Conservation (phyloP, 2,113 vertebrate genomes). For the Climacteris rufus region DNA sequence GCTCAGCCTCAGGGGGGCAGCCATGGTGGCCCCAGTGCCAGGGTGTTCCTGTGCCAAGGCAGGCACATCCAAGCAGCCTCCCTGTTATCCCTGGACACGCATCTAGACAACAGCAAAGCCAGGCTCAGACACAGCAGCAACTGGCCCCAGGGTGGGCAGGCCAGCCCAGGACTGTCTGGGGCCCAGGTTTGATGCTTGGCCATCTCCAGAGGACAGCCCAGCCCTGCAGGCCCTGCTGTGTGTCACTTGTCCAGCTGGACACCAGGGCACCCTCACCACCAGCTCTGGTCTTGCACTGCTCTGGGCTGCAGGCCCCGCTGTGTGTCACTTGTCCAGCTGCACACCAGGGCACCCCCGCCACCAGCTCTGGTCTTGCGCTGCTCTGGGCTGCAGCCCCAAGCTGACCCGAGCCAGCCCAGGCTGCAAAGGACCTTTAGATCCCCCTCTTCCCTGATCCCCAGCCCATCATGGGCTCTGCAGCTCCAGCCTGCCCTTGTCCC, state of each 20-base stretch:
- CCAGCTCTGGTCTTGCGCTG: too few species aligned
- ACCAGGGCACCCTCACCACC: background rate
- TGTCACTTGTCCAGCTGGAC: background rate
- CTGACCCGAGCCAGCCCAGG: background rate
- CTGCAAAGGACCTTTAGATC: background rate
- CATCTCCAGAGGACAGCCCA: background rate
- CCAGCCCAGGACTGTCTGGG: background rate
- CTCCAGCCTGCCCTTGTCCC: too few species aligned
- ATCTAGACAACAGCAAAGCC: background rate
- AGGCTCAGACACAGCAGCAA: background rate
- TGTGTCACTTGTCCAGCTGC: too few species aligned
- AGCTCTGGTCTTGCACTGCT: background rate
- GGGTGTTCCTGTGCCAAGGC: background rate
- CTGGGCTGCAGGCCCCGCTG: too few species aligned
- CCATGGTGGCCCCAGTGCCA: background rate
- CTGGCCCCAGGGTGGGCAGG: background rate
- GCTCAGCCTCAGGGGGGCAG: background rate
- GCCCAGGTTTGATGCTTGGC: background rate
- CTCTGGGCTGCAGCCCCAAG: background rate
- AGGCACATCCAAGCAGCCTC: background rate
- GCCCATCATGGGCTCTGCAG: accelerated
- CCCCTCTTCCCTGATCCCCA: background rate
- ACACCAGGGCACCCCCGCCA: too few species aligned
- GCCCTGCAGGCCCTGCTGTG: background rate
- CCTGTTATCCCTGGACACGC: background rate